Base-by-base conservation (phyloP, 2,888 invertebrate species). In the Cantharis lateralis region DNA sequence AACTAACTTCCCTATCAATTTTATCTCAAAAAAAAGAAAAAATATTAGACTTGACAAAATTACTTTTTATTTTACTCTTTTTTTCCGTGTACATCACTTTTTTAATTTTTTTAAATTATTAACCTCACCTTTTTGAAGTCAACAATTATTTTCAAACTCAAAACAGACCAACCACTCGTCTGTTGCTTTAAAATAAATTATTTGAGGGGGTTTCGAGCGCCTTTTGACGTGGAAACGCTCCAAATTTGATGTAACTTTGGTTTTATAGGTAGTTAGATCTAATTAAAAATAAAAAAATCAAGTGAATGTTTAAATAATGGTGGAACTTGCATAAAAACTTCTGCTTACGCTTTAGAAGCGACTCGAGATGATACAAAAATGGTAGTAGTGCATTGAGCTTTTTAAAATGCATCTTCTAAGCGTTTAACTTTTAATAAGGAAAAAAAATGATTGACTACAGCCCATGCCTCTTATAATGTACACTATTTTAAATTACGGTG, bases 321-420 rank as follows among this genome's bases (percentile, higher is more conserved):
- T 71, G 80, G 78, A 82, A 80, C 78, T 80, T 78, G 72, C 80
- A 80, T 78, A 80, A 80, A 82, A 80, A 83, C 81, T 84, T 84
- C 86, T 84, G 86, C 85, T 85, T 86, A 82, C 82, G 87, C 86
- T 86, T 87, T 85, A 86, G 85, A 86, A 80, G 83, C 76, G 83
- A 80, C 84, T 82, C 81, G 83, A 84, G 81, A 84, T 78, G 85
- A 81, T 48, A 48, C 48, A 48, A 48, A 81, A 83, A 83, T 81
- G 77, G 81, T 83, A 83, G 83, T 83, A 84, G 82, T 82, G 84
- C 83, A 84, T 85, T 83, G 84, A 84, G 85, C 85, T 85, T 84
- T 81, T 81, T 48, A 48, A 48, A 48, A 48, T 48, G 48, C 48
- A 48, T 48, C 48, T 48, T 48, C 48, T 48, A 48, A 48, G 48